Evolutionary conservation across 2,888 invertebrate genomes (phyloP).

Genomic region (Timema cristinae): DNA sequence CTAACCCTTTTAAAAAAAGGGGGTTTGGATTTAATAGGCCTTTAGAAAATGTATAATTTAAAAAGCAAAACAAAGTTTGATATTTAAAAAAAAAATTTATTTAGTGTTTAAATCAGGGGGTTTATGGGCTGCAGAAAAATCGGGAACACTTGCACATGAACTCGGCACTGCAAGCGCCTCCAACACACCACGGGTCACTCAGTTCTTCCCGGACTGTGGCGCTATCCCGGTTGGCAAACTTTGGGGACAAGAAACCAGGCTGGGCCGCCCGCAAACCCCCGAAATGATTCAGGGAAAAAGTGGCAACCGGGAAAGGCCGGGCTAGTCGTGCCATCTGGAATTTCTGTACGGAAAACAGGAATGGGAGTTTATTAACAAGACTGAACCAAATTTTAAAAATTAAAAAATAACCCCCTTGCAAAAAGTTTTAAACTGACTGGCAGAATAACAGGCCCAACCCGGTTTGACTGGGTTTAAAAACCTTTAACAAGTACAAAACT

Average conservation of each 20-base stretch:
- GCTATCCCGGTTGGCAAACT: slow-evolving; percentile 50
- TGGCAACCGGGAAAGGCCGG: slow-evolving; percentile 79
- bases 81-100: no score
- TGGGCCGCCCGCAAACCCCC: slow-evolving; percentile 69
- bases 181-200: slow-evolving; percentile 85
- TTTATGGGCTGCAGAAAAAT: slow-evolving; percentile 91
- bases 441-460: no score
- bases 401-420: no score
- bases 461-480: no score
- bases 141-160: slow-evolving; percentile 99
- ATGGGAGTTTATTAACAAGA: slow-evolving; percentile 51
- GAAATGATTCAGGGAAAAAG: slow-evolving; percentile 83
- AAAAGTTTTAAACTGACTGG: no score
- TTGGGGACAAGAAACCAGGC: slow-evolving; percentile 61
- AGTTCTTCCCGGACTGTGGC: slow-evolving; percentile 85
- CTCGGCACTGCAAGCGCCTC: slow-evolving; percentile 90
- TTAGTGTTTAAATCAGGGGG: slow-evolving; percentile 52
- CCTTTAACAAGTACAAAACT: no score
- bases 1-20: no score
- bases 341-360: slow-evolving; percentile 78
- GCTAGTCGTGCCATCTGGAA: slow-evolving; percentile 84
- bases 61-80: no score
- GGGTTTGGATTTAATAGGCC: no score
- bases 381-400: no score
- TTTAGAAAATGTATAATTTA: no score